Evolutionary conservation across 2,888 invertebrate species (phyloP).

Genomic region (Lithodes maja): DNA sequence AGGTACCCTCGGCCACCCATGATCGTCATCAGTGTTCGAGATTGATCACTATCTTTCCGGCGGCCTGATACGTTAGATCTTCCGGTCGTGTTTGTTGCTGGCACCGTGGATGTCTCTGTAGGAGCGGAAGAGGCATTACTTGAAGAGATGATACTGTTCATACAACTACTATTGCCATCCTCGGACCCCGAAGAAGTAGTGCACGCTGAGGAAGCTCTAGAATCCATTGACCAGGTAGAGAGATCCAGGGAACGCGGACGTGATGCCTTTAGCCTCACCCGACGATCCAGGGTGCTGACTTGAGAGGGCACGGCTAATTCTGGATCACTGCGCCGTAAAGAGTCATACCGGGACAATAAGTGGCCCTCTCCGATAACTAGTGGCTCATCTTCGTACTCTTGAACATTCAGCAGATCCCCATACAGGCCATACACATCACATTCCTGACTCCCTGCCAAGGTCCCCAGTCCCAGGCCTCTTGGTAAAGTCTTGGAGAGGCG

Average conservation of each 20-base stretch:
- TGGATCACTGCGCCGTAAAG: constrained; percentile 82
- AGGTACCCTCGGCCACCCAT: constrained; percentile 93
- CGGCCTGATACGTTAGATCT: constrained; percentile 28
- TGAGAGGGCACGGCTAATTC: constrained; percentile 86
- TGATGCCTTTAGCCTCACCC: constrained; percentile 87
- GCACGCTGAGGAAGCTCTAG: constrained; percentile 83
- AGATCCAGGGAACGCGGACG: constrained; percentile 87
- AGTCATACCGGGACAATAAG: constrained; percentile 54
- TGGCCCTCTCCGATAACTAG: constrained; percentile 56
- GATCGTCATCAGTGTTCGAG: constrained; percentile 80
- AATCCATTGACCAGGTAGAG: constrained; percentile 92
- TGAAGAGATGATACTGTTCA: constrained; percentile 40
- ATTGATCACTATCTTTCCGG: constrained; percentile 60
- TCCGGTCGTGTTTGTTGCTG: constrained; percentile 24
- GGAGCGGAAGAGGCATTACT: constrained; percentile 25
- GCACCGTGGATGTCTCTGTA: background rate
- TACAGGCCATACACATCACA: constrained; percentile 90
- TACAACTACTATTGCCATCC: constrained; percentile 74
- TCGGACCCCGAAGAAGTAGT: constrained; percentile 86
- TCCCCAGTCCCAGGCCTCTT: constrained; percentile 58
- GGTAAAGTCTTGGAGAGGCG: constrained; percentile 69
- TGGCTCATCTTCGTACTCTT: constrained; percentile 81
- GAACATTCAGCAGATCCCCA: constrained; percentile 91
- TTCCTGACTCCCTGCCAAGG: constrained; percentile 63
- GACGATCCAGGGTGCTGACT: constrained; percentile 86